Percentiles rank a stretch among this genome's conserved stretches.
These are phyloP conservation scores for Arenaria interpres DNA, from an alignment of 2,113 vertebrate species.

Conservation along the genomic window DNA sequence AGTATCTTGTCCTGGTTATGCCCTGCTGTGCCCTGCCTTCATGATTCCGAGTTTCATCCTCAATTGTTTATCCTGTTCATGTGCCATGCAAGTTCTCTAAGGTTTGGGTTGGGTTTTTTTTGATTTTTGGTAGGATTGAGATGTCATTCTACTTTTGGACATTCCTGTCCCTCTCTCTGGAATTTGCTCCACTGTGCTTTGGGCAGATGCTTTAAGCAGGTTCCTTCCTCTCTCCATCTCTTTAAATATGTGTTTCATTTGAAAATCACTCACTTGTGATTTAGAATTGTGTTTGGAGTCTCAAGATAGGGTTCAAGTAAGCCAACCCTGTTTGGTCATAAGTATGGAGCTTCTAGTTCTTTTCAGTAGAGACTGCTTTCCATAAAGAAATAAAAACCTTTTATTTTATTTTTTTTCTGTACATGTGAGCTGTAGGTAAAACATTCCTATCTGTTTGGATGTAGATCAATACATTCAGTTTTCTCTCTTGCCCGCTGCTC, in stretches of 20 bases:
- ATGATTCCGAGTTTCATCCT: neutral
- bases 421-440: neutral
- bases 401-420: neutral
- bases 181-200: neutral
- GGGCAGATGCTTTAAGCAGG: neutral
- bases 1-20: neutral
- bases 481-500: neutral
- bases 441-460: neutral
- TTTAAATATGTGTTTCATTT: neutral
- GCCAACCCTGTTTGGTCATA: neutral
- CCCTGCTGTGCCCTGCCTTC: neutral
- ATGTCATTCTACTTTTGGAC: neutral
- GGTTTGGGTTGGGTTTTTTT: neutral
- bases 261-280: neutral
- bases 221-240: neutral
- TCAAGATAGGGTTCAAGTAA: neutral
- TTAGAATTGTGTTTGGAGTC: neutral
- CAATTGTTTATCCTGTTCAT: neutral
- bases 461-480: neutral
- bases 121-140: neutral
- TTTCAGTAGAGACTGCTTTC: neutral
- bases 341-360: neutral
- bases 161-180: neutral
- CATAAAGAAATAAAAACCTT: neutral
- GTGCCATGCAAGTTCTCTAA: neutral